Base-by-base conservation (phyloP, 2,797 vertebrate species). In the Bryconaethiops microstoma region DNA sequence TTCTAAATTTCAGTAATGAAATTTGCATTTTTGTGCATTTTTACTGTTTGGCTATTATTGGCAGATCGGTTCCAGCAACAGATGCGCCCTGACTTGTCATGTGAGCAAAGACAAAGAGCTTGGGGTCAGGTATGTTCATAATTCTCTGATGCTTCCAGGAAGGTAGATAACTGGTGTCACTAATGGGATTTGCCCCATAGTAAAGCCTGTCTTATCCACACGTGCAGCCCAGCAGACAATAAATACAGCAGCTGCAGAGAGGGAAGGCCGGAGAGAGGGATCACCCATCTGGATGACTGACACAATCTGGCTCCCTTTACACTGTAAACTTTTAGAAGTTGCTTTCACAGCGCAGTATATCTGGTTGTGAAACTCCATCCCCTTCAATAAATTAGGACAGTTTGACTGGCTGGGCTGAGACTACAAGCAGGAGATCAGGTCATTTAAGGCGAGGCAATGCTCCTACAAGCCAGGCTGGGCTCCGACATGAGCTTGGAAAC, bases 301-400 rank as follows among this genome's bases (percentile, higher is more conserved):
- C 83, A 85, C 65, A 63, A 59, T 78, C 84, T 84, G 82, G 77
- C 82, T 73, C 25, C 70, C 23, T 42, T 80, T 50, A 50, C 77
- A 84, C 74, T 76, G 76, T 81, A 83, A 86, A 84, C 72, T 82
- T 75, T 54, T 64, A 40, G 62, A 68, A 64, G 76, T 64, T 82
- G 78, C 79, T 83, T 86, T 86, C 55, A 79, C 52, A 29, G 73
- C 21, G 80, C 68, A 81, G 79, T 81, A 71, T 80, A 78, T 88
- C 68, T 65, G 68, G 23, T 81, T 78, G 77, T 76, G 76, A 83
- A 82, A 77, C 67, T 67, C 80, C 59, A 73, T 79, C 71, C 73
- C 42, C 69, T 67, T 77, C 57, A 71, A 57, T 75, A 83, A 85
- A 85, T 85, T 78, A 84, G 42, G n/a, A 21, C 23, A 40, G 74